Evolutionary conservation across 35 echinoderm and acorn worm species (phyloP).

Genomic region (Apostichopus californicus): DNA sequence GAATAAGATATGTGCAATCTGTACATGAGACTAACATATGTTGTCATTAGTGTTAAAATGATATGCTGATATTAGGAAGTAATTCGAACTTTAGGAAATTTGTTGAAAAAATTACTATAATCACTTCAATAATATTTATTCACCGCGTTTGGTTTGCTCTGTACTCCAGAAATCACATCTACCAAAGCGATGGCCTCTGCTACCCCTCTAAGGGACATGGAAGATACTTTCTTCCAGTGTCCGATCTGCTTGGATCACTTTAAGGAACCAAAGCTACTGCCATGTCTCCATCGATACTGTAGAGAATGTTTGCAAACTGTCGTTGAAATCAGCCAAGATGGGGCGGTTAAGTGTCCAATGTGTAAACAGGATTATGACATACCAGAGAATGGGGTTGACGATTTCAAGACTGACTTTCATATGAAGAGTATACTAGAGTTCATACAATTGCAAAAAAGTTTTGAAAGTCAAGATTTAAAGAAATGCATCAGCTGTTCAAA

Average conservation of each 20-base stretch:
- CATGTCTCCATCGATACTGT: constrained; percentile 28
- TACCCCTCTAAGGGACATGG: background rate
- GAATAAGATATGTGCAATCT: no score
- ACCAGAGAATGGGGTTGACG: background rate
- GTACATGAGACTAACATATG: no score
- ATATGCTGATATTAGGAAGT: no score
- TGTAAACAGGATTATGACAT: background rate
- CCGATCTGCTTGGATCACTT: constrained; percentile 27
- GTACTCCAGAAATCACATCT: background rate
- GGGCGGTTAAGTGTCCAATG: background rate
- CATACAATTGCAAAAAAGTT: background rate
- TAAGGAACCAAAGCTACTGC: constrained; percentile 22
- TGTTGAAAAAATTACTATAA: no score
- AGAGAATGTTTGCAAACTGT: background rate
- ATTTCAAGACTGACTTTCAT: constrained; percentile 39
- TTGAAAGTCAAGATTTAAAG: background rate
- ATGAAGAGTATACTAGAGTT: constrained; percentile 18
- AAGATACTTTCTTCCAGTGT: constrained; percentile 1
- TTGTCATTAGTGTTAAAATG: no score
- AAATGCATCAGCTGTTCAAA: background rate
- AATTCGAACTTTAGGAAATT: no score
- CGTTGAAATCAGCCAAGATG: background rate
- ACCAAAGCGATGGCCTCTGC: background rate
- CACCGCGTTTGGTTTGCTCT: background rate
- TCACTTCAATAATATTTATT: no score